Evolutionary conservation across 2,888 invertebrate species (phyloP).

Genomic region (Pterostichus madidus): DNA sequence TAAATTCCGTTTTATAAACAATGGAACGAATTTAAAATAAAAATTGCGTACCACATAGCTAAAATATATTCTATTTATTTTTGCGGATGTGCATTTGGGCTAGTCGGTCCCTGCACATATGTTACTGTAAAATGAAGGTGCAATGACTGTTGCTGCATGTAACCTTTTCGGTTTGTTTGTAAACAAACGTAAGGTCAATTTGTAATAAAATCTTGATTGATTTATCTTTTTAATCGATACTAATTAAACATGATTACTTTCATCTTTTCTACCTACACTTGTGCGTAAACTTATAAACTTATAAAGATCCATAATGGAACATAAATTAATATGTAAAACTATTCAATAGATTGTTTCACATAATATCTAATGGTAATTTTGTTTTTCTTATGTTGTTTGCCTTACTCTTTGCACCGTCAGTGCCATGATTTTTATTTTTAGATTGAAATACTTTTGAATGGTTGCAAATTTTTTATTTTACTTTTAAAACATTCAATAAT

Average conservation of each 20-base stretch:
- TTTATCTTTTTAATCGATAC: slow-evolving; percentile 56
- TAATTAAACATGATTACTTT: slow-evolving; percentile 58
- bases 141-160: slow-evolving; percentile 48
- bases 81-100: neutral
- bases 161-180: slow-evolving; percentile 61
- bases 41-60: no score
- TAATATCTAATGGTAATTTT: slow-evolving; percentile 21
- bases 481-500: no score
- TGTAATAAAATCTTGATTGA: slow-evolving; percentile 60
- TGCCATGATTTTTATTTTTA: no score
- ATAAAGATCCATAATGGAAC: neutral
- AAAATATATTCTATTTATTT: no score
- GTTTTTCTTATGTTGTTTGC: slow-evolving; percentile 19
- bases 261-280: slow-evolving; percentile 42
- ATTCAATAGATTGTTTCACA: slow-evolving; percentile 42
- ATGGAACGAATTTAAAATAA: no score
- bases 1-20: no score
- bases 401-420: slow-evolving; percentile 18
- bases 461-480: no score
- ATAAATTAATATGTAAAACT: slow-evolving; percentile 43
- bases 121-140: slow-evolving; percentile 37
- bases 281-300: neutral
- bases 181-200: slow-evolving; percentile 56
- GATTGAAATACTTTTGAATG: no score
- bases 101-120: neutral